A percentile compares a stretch with the other conserved stretches of the same genome.
phyloP scores from a whole-genome alignment of 2,888 invertebrate species.

The Acrobasis suavella region DNA sequence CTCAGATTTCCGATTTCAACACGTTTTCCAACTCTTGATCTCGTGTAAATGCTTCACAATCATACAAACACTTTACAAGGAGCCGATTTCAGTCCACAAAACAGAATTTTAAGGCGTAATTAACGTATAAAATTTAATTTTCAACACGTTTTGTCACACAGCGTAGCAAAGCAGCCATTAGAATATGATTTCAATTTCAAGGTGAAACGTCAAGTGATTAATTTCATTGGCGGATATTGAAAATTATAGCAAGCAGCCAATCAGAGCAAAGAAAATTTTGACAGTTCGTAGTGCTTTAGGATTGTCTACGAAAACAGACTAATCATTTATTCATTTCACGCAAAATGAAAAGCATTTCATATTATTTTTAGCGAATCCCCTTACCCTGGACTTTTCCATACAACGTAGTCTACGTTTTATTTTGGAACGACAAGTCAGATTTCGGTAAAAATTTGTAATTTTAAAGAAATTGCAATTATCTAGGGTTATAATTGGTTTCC shows the following conservation, averaged over 20 bases:
- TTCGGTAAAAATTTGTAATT: too few relatives aligned
- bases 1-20: slow-evolving; percentile 37
- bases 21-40: slow-evolving; percentile 10
- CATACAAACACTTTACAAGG: neutral
- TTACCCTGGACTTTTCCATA: too few relatives aligned
- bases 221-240: slow-evolving; percentile 27
- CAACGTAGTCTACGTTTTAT: too few relatives aligned
- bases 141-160: slow-evolving; percentile 48
- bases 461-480: too few relatives aligned
- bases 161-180: slow-evolving; percentile 49
- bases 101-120: slow-evolving; percentile 28
- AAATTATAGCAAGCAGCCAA: neutral
- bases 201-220: slow-evolving; percentile 33
- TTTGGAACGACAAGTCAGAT: too few relatives aligned
- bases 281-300: neutral
- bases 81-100: slow-evolving; percentile 26
- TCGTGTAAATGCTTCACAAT: neutral
- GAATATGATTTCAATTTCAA: slow-evolving; percentile 39
- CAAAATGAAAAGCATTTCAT: neutral
- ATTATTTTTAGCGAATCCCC: too few relatives aligned
- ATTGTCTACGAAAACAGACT: neutral
- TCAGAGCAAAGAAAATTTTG: neutral
- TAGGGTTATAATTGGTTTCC: too few relatives aligned
- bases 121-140: slow-evolving; percentile 40
- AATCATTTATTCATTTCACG: neutral